Base-by-base conservation (phyloP, 2,113 vertebrate genomes). In the Gallinago undulata region DNA sequence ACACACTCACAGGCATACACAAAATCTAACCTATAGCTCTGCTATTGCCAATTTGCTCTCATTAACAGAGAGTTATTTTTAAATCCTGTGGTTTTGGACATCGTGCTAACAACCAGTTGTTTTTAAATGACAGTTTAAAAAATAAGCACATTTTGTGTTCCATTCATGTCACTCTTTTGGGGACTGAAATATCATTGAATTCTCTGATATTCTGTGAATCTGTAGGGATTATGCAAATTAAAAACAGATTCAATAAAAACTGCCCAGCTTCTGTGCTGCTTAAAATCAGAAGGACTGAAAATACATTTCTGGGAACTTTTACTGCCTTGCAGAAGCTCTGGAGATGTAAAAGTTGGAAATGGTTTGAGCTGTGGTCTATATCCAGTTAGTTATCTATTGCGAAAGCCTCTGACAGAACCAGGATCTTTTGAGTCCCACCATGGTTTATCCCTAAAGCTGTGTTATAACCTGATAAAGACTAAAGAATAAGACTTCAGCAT, bases 51-150 rank as follows among this genome's bases (percentile, higher is more conserved):
- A 74, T 93, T 78, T 16, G 7, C 64, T 85, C 74, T 78, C 81
- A 84, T 95, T 90, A 91, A 73, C 24, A 28, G 39, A 76, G 84
- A 87, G 74, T 60, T 96, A 91, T 91, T 95, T 93, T 96, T 87
- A 85, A 87, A 87, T 83, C 45, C 62, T 86, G 41, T 84, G 87
- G 0, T 25, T 94, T 95, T 95, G 95, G 94, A 93, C 87, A 47
- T 37, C 19, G 70, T 89, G 87, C 90, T 89, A 94, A 96, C 13
- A 23, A 73, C 3, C 27, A 93, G 92, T 74, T 92, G 95, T 93
- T 97, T 97, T 87, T 63, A 93, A 96, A 73, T 53, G 47, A 56
- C 45, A 55, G 75, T 85, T 94, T 37, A 80, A 94, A 96, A 87
- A 93, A 88, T 16, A 62, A 78, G 55, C 90, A 47, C 83, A 59